Evolutionary conservation across 2,797 vertebrate species (phyloP), one percentile per base, ranked within the genome.

Genomic region (Hippopotamyrus pictus): DNA sequence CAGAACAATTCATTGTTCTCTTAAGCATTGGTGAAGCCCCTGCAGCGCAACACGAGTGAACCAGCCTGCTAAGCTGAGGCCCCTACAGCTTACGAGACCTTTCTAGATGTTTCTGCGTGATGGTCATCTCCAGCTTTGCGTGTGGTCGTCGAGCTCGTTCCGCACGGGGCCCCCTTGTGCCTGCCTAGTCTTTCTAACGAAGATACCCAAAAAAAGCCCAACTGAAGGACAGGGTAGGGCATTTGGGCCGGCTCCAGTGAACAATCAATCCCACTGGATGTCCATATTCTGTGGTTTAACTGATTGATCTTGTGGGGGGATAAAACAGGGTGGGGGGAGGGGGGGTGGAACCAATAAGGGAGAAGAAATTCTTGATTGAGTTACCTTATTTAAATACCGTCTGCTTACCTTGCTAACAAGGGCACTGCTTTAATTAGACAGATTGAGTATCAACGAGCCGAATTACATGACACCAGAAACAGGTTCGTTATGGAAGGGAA

Each of bases 341-440:
- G 19, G n/a, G 0, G 57, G 53, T 53, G 46, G 12, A 19, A 25
- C 48, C 19, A 57, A 41, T 53, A 59, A 8, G 25, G 51, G 84
- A 33, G 5, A 17, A 33, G 12, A 86, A 59, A 7, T 57, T 17
- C 12, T 86, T 54, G 85, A 86, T 86, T 86, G 50, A 54, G 85
- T 86, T n/a, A 19, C 50, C 51, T 86, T 86, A 86, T 86, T 86
- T 59, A 86, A 37, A 50, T 37, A 54, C 51, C 8, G 19, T 86
- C 83, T 86, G 85, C 33, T 86, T 33, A 0, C 85, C 51, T 41
- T 1, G 14, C 22, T 54, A 86, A 86, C 33, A 54, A 54, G 25
- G 29, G 25, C 25, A 33, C 12, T 86, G 84, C 22, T 53, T 86
- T 86, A 86, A 86, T 86, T 50, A 86, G 85, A 86, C 85, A 86